Evolutionary conservation across 2,113 vertebrate species (phyloP).

Genomic region (Martes martes): DNA sequence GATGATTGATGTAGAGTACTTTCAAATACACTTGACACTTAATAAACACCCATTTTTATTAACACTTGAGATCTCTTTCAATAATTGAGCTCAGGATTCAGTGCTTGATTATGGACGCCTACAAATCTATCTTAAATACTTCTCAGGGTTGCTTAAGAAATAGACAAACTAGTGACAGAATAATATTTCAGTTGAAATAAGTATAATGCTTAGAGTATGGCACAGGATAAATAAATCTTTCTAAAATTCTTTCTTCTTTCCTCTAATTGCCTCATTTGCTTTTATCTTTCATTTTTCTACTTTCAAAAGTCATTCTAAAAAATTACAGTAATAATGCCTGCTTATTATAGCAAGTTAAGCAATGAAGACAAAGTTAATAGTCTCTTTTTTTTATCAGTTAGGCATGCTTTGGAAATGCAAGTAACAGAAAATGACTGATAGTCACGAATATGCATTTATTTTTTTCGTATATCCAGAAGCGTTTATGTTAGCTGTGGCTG

Average conservation of each 20-base stretch:
- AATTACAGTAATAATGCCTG: neutral
- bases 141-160: neutral
- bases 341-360: neutral
- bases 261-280: neutral
- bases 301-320: neutral
- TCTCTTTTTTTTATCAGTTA: neutral
- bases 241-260: neutral
- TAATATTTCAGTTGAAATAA: neutral
- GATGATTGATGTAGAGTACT: neutral
- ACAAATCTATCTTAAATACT: neutral
- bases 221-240: neutral
- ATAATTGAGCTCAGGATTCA: neutral
- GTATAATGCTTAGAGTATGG: neutral
- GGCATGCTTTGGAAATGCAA: neutral
- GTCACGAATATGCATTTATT: neutral
- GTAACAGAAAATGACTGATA: neutral
- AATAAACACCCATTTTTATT: neutral
- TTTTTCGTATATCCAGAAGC: neutral
- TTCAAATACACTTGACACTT: neutral
- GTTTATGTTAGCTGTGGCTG: neutral
- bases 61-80: neutral
- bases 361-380: neutral
- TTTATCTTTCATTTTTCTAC: neutral
- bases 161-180: neutral
- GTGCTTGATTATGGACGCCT: neutral